Percentiles rank a stretch among this genome's conserved stretches.
These are phyloP conservation scores for Charadrius vociferus DNA, from an alignment of 2,113 vertebrate species.

Conservation along the genomic window DNA sequence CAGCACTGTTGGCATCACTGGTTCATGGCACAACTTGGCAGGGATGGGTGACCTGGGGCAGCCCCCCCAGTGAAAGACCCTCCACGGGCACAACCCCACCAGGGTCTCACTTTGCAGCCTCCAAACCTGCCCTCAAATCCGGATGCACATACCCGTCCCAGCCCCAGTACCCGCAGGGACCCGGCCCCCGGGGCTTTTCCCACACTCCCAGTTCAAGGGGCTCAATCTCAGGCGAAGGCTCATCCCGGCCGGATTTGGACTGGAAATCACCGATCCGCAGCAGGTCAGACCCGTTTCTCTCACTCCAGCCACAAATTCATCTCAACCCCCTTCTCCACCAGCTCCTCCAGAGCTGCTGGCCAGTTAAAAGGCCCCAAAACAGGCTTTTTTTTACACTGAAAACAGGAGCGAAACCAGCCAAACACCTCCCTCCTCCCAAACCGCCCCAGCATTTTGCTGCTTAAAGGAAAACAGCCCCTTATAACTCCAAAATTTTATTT, in stretches of 20 bases:
- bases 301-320: not conserved
- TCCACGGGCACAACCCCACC: not conserved
- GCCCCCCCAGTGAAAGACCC: not conserved
- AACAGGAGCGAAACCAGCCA: not conserved
- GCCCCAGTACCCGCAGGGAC: not conserved
- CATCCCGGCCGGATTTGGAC: not conserved
- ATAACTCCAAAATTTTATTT: not conserved
- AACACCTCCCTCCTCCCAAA: not conserved
- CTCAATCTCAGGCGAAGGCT: not conserved
- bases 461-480: not conserved
- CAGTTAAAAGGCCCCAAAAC: not conserved
- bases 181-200: fast-evolving
- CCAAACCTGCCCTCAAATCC: not conserved
- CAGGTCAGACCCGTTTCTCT: not conserved
- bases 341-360: not conserved
- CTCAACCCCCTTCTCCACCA: not conserved
- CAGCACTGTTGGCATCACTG: not conserved
- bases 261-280: not conserved
- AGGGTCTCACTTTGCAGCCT: not conserved
- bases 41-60: not conserved
- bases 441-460: not conserved
- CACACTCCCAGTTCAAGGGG: not conserved
- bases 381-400: not conserved
- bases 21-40: not conserved
- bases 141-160: not conserved